phyloP scores from a whole-genome alignment of 2,797 vertebrate species.

The Sebastiscus tertius region DNA sequence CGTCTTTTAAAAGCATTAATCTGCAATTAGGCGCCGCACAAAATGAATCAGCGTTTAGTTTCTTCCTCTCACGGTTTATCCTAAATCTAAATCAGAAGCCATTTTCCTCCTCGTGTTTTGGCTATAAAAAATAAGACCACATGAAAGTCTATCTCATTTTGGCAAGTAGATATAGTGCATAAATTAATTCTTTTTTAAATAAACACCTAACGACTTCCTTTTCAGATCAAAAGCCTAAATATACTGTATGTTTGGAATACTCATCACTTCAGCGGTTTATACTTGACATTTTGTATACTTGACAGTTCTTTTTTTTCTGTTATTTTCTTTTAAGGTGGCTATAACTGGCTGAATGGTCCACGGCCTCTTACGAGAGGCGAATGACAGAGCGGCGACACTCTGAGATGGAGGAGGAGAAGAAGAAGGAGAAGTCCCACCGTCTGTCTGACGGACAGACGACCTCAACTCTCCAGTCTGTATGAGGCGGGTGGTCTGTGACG shows the following conservation, averaged over 20 bases:
- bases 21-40: slow-evolving; percentile 50
- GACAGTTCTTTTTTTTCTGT: slow-evolving; percentile 58
- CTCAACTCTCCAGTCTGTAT: slow-evolving; percentile 55
- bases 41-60: slow-evolving; percentile 66
- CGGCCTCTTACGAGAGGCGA: slow-evolving; percentile 65
- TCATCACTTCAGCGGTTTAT: slow-evolving; percentile 77
- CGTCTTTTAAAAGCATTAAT: slow-evolving; percentile 50
- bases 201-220: slow-evolving; percentile 73
- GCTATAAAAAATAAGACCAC: slow-evolving; percentile 86
- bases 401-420: slow-evolving; percentile 64
- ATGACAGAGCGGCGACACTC: slow-evolving; percentile 58
- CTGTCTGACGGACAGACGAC: slow-evolving; percentile 31
- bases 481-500: slow-evolving; percentile 31
- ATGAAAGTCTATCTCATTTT: slow-evolving; percentile 88
- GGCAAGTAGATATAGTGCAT: slow-evolving; percentile 90
- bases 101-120: slow-evolving; percentile 78
- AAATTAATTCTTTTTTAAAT: slow-evolving; percentile 77
- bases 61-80: slow-evolving; percentile 51
- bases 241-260: slow-evolving; percentile 75
- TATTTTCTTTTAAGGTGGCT: slow-evolving; percentile 70
- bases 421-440: slow-evolving; percentile 43
- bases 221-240: slow-evolving; percentile 76
- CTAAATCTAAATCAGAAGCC: slow-evolving; percentile 66
- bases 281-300: slow-evolving; percentile 72
- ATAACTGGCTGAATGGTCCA: slow-evolving; percentile 70